Evolutionary conservation across 1,140 invertebrate species (phyloP).

Genomic region (Patella vulgata): DNA sequence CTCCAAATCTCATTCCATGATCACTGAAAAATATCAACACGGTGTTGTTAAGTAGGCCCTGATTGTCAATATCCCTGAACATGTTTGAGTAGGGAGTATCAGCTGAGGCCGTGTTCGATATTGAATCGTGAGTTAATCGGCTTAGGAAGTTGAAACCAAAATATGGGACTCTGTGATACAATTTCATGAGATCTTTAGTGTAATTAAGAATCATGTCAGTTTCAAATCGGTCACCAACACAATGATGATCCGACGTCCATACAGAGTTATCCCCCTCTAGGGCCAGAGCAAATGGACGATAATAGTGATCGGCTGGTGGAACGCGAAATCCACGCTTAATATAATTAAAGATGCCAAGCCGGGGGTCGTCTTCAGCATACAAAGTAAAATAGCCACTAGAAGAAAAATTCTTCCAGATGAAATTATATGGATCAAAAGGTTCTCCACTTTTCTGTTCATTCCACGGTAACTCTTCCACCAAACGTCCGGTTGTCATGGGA

Average conservation of each 20-base stretch:
- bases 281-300: constrained; percentile 63
- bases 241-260: constrained; percentile 60
- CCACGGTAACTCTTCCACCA: background rate
- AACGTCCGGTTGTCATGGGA: constrained; percentile 75
- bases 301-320: constrained; percentile 68
- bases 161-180: constrained; percentile 45
- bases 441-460: background rate
- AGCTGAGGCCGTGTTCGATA: constrained; percentile 55
- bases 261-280: constrained; percentile 50
- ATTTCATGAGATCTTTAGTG: constrained; percentile 48
- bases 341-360: constrained; percentile 69
- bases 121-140: constrained; percentile 62
- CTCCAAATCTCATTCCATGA: constrained; percentile 88
- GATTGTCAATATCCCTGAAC: background rate
- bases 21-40: constrained; percentile 85
- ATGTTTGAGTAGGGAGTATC: constrained; percentile 54
- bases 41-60: constrained; percentile 65
- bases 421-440: constrained; percentile 62
- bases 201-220: constrained; percentile 60
- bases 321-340: constrained; percentile 64
- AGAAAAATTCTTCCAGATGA: constrained; percentile 70
- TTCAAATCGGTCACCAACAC: constrained; percentile 51
- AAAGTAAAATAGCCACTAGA: constrained; percentile 67
- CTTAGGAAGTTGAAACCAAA: constrained; percentile 66
- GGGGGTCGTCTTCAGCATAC: constrained; percentile 68